phyloP scores from a whole-genome alignment of 2,797 vertebrate species.

The Sebastes minor region DNA sequence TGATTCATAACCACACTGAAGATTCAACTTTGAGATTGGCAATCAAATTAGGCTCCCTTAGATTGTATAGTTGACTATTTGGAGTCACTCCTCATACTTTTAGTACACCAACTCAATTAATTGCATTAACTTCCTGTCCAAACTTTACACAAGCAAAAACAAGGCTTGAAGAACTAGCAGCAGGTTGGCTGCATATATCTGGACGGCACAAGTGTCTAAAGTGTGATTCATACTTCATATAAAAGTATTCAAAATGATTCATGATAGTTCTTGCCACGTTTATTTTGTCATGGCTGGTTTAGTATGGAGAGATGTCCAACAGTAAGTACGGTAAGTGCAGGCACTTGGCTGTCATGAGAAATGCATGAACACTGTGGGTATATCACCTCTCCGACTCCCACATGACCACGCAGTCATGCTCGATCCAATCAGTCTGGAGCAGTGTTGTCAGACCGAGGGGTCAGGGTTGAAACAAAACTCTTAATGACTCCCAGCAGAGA shows the following conservation, averaged over 20 bases:
- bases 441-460: constrained; percentile 41
- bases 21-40: background rate
- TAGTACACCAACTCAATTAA: background rate
- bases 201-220: background rate
- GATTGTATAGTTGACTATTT: background rate
- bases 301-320: background rate
- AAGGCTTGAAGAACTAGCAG: background rate
- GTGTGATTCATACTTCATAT: background rate
- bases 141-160: background rate
- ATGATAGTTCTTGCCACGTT: background rate
- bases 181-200: background rate
- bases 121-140: background rate
- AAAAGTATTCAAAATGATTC: background rate
- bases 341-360: constrained; percentile 27
- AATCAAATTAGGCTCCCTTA: background rate
- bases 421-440: constrained; percentile 25
- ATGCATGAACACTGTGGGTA: constrained; percentile 2
- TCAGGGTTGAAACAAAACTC: constrained; percentile 66
- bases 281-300: background rate
- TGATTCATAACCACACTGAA: background rate
- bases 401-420: background rate
- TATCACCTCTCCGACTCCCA: background rate
- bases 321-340: background rate
- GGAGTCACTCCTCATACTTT: background rate
- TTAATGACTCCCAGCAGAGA: constrained; percentile 66